phyloP scores from a whole-genome alignment of 2,888 invertebrate genomes.

The Apamea sordens region DNA sequence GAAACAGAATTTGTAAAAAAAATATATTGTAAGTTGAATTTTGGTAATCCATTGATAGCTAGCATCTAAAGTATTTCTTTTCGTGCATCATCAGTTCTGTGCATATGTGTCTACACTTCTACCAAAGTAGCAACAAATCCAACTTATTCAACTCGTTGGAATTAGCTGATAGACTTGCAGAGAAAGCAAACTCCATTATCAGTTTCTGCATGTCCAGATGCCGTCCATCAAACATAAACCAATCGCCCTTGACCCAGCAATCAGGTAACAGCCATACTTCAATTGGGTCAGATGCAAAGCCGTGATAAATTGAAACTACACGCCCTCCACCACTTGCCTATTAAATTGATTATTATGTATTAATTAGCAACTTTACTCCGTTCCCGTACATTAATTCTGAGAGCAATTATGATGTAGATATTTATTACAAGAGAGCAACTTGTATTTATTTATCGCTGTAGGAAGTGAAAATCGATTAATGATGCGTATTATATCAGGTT shows the following conservation, averaged over 20 bases:
- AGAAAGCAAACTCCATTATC: not conserved
- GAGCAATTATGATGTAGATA: conserved; percentile 28
- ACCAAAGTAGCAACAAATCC: not conserved
- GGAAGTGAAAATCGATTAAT: conserved; percentile 43
- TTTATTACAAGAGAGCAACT: conserved; percentile 16
- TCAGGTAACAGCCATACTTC: conserved; percentile 3
- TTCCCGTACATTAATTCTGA: conserved; percentile 26
- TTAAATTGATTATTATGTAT: conserved; percentile 49
- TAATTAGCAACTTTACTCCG: conserved; percentile 36
- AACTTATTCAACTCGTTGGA: not conserved
- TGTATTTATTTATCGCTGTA: conserved; percentile 39
- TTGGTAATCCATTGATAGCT: not conserved
- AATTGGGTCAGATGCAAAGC: conserved; percentile 32
- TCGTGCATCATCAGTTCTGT: not conserved
- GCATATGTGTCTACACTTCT: not conserved
- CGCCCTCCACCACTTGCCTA: conserved; percentile 9
- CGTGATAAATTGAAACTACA: conserved; percentile 24
- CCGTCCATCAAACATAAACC: conserved; percentile 18
- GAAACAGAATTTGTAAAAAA: not conserved
- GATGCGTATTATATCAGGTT: conserved; percentile 37
- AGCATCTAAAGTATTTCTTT: not conserved
- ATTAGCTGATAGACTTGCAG: not conserved
- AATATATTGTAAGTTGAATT: not conserved
- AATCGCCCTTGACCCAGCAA: conserved; percentile 45
- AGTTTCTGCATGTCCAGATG: not conserved